These are phyloP conservation scores for Setipinna tenuifilis DNA, from an alignment of 2,797 vertebrate species.

Conservation along the genomic window DNA sequence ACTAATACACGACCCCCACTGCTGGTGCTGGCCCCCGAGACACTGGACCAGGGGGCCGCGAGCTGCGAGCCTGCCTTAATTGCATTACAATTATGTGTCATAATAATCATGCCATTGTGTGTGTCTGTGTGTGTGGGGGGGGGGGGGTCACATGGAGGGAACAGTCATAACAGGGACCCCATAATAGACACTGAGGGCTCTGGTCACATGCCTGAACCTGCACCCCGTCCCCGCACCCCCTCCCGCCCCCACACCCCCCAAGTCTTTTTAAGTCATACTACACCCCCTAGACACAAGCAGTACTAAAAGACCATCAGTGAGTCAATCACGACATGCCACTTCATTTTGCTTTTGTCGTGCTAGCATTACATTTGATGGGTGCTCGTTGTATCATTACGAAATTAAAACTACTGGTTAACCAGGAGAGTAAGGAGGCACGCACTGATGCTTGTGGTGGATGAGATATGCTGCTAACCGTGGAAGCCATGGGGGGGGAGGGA, in stretches of 20 bases:
- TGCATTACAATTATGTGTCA: conserved; percentile 15
- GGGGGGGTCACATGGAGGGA: background rate
- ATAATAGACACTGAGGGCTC: background rate
- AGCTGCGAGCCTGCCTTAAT: background rate
- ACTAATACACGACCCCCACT: background rate
- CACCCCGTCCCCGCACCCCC: too few relatives aligned
- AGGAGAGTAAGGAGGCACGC: too few relatives aligned
- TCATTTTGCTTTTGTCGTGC: background rate
- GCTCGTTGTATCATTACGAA: too few relatives aligned
- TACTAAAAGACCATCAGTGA: background rate
- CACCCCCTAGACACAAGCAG: background rate
- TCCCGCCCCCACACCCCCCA: too few relatives aligned
- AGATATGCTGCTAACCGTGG: too few relatives aligned
- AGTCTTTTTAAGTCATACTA: background rate
- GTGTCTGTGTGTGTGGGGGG: too few relatives aligned
- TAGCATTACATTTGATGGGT: too few relatives aligned
- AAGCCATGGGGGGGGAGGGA: too few relatives aligned
- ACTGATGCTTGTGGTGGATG: too few relatives aligned
- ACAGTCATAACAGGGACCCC: conserved; percentile 22
- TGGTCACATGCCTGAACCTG: conserved; percentile 28
- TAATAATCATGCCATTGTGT: conserved; percentile 8
- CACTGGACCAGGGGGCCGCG: background rate
- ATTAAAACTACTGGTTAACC: too few relatives aligned
- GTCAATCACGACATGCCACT: background rate
- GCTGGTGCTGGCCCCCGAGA: background rate